Base-by-base conservation (phyloP, 2,888 invertebrate species). In the Cheilosia pagana region DNA sequence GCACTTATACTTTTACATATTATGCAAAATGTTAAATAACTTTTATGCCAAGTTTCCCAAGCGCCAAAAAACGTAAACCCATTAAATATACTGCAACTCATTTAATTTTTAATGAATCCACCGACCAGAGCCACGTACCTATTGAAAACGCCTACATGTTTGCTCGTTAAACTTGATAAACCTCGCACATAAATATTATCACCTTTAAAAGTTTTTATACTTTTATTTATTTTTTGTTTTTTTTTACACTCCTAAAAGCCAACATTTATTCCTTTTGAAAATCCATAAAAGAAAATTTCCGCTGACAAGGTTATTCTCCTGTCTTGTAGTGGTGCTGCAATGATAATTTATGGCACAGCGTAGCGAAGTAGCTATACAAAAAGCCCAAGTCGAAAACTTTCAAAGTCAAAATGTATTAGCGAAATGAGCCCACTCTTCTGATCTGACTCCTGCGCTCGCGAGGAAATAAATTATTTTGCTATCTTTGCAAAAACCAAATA, bases 401-500 rank as follows among this genome's bases (percentile, higher is more conserved):
- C 41, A 67, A 67, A 82, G 53, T 52, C 31, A 35, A 65, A 76
- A 70, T 52, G 31, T 72, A 72, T 77, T 72, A 60, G 71, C 16
- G 55, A 77, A 78, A 82, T 82, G 67, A 82, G 16, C 23, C 63
- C 55, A n/a, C 63, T 35, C 21, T 35, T 14, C 43, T 28, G 28
- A 8, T 14, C 43, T 28, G 28, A 8, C 23, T 23, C 14, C 23
- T 21, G 16, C 23, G 35, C 14, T 28, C 43, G 14, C 59, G 57
- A 52, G 35, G 43, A 74, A 74, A 83, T 83, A 79, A 75, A 83
- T 79, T 83, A 83, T 75, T 74, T 70, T 39, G 74, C 68, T 57
- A 65, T 83, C 74, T 75, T 83, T 53, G 57, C 72, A 68, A 31
- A 74, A 78, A 65, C n/a, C n/a, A 55, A 25, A 35, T 1, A 35